Conservation (phyloP, 2,888 invertebrate species). For the Amphipyra berbera region DNA sequence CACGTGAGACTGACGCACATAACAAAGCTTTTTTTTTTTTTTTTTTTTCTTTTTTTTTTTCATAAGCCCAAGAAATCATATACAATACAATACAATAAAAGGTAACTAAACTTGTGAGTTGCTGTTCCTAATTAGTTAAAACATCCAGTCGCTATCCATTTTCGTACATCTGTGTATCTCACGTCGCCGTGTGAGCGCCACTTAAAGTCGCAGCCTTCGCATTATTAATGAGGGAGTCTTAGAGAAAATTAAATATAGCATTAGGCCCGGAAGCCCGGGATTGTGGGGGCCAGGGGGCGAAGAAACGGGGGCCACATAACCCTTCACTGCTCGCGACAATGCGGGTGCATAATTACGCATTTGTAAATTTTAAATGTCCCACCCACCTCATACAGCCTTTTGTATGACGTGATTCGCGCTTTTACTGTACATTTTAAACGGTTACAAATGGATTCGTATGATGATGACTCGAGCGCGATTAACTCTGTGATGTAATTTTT, state of each 20-base stretch:
- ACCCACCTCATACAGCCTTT: conserved; percentile 87
- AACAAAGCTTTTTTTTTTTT: too few relatives aligned
- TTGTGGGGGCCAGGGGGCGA: conserved; percentile 70
- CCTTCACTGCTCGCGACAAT: conserved; percentile 85
- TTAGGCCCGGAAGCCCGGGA: conserved; percentile 88
- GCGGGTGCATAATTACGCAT: conserved; percentile 90
- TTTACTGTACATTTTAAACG: conserved; percentile 81
- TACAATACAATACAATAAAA: background rate
- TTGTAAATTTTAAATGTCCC: conserved; percentile 90
- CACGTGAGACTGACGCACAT: too few relatives aligned
- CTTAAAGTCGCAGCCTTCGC: conserved; percentile 89
- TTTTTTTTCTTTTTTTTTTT: too few relatives aligned
- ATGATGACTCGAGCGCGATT: conserved; percentile 81
- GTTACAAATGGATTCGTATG: conserved; percentile 80
- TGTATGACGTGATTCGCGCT: conserved; percentile 88
- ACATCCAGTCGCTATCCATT: conserved; percentile 51
- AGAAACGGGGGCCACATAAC: conserved; percentile 75
- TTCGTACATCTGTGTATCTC: conserved; percentile 75
- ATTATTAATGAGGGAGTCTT: conserved; percentile 90
- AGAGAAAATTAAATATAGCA: conserved; percentile 90
- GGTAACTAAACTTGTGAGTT: background rate
- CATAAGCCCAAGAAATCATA: background rate
- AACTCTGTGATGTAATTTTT: conserved; percentile 78
- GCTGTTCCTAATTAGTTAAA: conserved; percentile 25
- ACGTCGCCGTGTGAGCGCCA: conserved; percentile 87